Evolutionary conservation across 2,888 invertebrate genomes (phyloP).

Genomic region (Myathropa florea): DNA sequence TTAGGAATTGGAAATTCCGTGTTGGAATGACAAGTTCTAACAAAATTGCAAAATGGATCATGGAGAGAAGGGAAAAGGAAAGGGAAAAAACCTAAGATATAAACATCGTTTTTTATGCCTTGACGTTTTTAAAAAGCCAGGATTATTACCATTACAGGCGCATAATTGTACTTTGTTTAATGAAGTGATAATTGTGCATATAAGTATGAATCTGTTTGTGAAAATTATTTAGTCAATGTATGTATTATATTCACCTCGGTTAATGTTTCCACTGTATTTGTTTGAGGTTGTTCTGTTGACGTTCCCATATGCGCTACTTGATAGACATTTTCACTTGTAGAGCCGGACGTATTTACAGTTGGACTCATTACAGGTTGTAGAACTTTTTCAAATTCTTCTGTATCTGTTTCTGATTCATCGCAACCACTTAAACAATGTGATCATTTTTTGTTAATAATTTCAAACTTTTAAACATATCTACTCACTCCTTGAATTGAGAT

Average conservation of each 20-base stretch:
- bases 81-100: background rate
- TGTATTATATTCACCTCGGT: conserved; percentile 76
- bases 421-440: conserved; percentile 82
- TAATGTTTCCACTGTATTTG: conserved; percentile 77
- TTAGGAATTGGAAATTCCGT: background rate
- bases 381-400: conserved; percentile 91
- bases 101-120: background rate
- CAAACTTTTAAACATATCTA: conserved; percentile 21
- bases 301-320: conserved; percentile 73
- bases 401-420: conserved; percentile 90
- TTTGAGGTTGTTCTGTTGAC: conserved; percentile 75
- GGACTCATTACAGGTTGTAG: conserved; percentile 80
- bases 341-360: conserved; percentile 72
- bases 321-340: conserved; percentile 73
- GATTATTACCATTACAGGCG: background rate
- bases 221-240: conserved; percentile 14
- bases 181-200: conserved; percentile 57
- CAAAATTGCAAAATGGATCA: background rate
- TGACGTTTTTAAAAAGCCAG: background rate
- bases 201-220: conserved; percentile 44
- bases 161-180: background rate
- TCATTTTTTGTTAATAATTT: background rate
- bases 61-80: background rate
- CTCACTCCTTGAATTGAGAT: conserved; percentile 82
- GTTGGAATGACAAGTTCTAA: background rate